Base-by-base conservation (phyloP, 2,113 vertebrate species). In the Delphinus delphis region DNA sequence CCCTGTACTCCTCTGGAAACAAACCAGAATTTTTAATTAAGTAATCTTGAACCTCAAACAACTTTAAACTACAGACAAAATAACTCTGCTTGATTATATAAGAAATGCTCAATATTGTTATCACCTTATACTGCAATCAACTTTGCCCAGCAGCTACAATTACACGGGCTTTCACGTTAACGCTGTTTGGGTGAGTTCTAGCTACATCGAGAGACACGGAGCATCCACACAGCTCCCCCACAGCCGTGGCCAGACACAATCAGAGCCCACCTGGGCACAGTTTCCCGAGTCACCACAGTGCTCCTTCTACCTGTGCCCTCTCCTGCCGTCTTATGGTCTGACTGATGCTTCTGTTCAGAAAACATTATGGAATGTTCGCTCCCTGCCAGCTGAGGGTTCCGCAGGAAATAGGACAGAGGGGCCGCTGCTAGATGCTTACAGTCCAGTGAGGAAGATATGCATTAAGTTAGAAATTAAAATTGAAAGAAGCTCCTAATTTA, bases 21-120 rank as follows among this genome's bases (percentile, higher is more conserved):
- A 89, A 79, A 92, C 58, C 41, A 95, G 7, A 92, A 90, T 94
- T 90, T 94, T 93, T 94, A 95, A 98, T 90, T 74, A 81, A 82
- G 28, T 88, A 41, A 96, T 93, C 93, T 31, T 71, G 44, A 91
- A 96, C 79, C 55, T 97, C 71, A 96, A 96, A 89, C 71, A 70
- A 68, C 77, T 86, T 92, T 50, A 83, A 93, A 95, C 62, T 73
- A 86, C 92, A 95, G 81, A 95, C 67, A 92, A 90, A 94, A 90
- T 82, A 92, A 73, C 68, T 79, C 58, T 33, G 33, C n/a, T 83
- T 47, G 21, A 47, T 80, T 50, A 62, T 68, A 70, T 23, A 50
- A 86, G 62, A 82, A 82, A 44, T 2, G 14, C 53, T 87, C 25
- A 8, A 50, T 33, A 13, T 9, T 55, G 38, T 18, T 41, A 63